Conservation (phyloP, 2,888 invertebrate species). For the Eristalis arbustorum region DNA sequence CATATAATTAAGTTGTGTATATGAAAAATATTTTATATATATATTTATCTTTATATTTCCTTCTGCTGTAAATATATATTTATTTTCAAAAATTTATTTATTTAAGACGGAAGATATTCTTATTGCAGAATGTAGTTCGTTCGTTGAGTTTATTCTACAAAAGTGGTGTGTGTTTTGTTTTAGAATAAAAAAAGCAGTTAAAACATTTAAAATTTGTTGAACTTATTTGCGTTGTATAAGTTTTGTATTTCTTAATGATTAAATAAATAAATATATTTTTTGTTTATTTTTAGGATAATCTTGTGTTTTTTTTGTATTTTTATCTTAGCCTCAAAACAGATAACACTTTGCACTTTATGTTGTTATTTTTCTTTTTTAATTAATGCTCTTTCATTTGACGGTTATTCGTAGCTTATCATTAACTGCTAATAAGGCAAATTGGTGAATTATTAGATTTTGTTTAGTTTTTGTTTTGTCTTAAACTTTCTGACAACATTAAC, state of each 20-base stretch:
- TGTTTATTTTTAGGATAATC: not conserved
- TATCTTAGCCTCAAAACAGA: not conserved
- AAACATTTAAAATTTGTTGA: conserved; percentile 33
- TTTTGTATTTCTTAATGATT: not conserved
- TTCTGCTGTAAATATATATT: conserved; percentile 32
- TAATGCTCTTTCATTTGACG: not conserved
- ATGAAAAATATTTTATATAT: conserved; percentile 35
- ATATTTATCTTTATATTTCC: conserved; percentile 17
- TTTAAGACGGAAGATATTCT: conserved; percentile 64
- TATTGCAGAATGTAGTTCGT: conserved; percentile 53
- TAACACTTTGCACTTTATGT: conserved; percentile 7
- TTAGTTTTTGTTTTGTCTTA: not conserved
- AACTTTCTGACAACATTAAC: conserved; percentile 19
- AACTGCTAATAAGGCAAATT: conserved; percentile 61
- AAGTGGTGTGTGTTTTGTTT: conserved; percentile 9
- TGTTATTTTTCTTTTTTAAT: not conserved
- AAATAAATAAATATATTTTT: not conserved
- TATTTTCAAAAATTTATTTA: conserved; percentile 29
- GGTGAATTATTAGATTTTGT: conserved; percentile 40
- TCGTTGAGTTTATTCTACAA: conserved; percentile 27
- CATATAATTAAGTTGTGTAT: conserved; percentile 52
- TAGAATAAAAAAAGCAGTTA: conserved; percentile 32
- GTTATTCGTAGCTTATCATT: not conserved
- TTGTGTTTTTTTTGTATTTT: not conserved
- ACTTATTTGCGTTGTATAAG: conserved; percentile 4